Evolutionary conservation across 2,888 invertebrate genomes (phyloP).

Genomic region (Luperina testacea): DNA sequence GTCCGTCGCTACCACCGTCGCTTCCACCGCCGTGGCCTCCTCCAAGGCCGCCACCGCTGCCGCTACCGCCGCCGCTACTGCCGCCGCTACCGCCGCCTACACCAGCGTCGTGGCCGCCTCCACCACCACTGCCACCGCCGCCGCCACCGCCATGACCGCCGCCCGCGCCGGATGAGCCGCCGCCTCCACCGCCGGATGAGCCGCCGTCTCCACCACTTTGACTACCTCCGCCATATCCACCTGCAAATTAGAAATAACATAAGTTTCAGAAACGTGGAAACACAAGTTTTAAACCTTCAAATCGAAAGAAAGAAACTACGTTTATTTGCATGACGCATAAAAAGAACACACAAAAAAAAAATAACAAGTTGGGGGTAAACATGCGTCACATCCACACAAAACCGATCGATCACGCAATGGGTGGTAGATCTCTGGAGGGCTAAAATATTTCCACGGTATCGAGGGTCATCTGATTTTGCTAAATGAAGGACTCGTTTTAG

Average conservation of each 20-base stretch:
- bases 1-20: constrained; percentile 33
- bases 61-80: constrained; percentile 55
- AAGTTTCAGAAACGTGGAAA: not conserved
- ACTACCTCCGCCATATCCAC: constrained; percentile 47
- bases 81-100: constrained; percentile 60
- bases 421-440: not conserved
- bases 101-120: constrained; percentile 59
- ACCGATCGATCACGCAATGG: not conserved
- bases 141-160: constrained; percentile 52
- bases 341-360: not conserved
- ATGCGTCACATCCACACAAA: not conserved
- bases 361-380: no score
- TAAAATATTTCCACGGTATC: not conserved
- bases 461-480: not conserved
- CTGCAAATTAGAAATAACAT: constrained; percentile 32
- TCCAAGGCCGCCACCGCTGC: constrained; percentile 63
- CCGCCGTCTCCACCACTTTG: constrained; percentile 59
- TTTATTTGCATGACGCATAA: not conserved
- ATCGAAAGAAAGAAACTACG: not conserved
- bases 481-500: not conserved
- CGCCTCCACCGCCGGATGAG: constrained; percentile 54
- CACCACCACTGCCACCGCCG: constrained; percentile 28
- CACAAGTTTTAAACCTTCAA: not conserved
- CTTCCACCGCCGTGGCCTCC: constrained; percentile 57
- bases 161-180: constrained; percentile 52